Evolutionary conservation across 2,113 vertebrate species (phyloP).

Genomic region (Antechinus stuartii): DNA sequence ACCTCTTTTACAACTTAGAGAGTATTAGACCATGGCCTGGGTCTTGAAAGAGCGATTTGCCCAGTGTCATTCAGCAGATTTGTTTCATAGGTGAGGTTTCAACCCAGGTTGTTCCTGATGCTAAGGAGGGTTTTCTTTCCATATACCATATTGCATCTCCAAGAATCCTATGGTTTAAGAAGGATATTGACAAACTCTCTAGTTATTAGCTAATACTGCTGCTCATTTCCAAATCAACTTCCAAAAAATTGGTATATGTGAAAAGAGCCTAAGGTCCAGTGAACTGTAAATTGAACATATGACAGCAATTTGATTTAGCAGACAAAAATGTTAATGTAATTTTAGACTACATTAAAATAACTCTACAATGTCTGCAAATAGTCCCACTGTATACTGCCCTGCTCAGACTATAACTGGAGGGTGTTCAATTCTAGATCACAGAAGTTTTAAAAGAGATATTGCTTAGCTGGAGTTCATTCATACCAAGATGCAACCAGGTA

Average conservation of each 20-base stretch:
- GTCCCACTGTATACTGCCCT: not conserved
- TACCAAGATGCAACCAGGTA: not conserved
- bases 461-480: not conserved
- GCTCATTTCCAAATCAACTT: not conserved
- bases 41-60: not conserved
- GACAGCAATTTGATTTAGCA: not conserved
- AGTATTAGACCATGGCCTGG: not conserved
- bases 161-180: not conserved
- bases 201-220: not conserved
- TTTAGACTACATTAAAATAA: not conserved
- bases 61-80: not conserved
- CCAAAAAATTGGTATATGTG: not conserved
- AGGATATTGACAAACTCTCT: not conserved
- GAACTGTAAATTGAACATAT: not conserved
- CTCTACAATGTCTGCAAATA: not conserved
- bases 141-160: not conserved
- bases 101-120: not conserved
- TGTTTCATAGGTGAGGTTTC: not conserved
- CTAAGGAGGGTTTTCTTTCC: not conserved
- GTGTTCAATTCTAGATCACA: not conserved
- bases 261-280: not conserved
- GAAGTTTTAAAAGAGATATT: not conserved
- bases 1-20: not conserved
- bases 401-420: not conserved
- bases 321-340: not conserved